These are phyloP conservation scores for Isotomurus palustris DNA, from an alignment of 2,888 invertebrate genomes.

Conservation along the genomic window DNA sequence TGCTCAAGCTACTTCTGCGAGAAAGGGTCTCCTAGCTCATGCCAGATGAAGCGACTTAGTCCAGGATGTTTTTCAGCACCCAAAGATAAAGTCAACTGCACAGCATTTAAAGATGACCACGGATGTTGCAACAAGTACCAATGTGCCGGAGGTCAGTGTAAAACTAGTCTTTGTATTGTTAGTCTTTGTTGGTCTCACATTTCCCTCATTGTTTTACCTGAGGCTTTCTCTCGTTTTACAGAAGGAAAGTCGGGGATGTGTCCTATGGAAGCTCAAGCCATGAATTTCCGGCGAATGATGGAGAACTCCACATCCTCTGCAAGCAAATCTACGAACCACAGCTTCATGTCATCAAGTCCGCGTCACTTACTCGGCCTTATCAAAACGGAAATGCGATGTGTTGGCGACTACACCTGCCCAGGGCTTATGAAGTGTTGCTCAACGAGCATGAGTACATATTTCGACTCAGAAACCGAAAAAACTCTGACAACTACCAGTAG, in stretches of 20 bases:
- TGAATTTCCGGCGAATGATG: conserved; percentile 23
- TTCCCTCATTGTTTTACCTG: neutral
- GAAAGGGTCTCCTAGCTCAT: neutral
- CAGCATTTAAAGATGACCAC: conserved; percentile 31
- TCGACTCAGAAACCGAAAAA: neutral
- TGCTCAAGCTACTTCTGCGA: conserved; percentile 35
- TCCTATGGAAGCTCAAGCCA: conserved; percentile 24
- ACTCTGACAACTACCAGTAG: neutral
- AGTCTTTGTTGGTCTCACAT: neutral
- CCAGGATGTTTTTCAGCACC: conserved; percentile 32
- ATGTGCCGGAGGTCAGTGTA: conserved; percentile 28
- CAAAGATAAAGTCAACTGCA: conserved; percentile 31
- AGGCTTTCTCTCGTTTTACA: neutral
- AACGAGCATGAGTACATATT: conserved; percentile 6
- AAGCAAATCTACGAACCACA: neutral
- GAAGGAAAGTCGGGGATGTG: conserved; percentile 31
- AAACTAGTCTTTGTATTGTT: neutral
- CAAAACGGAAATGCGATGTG: conserved; percentile 24
- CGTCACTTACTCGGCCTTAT: neutral
- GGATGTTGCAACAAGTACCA: conserved; percentile 41
- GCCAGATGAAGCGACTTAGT: conserved; percentile 29
- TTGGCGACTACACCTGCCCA: conserved; percentile 33
- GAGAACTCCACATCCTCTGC: conserved; percentile 12
- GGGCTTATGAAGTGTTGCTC: conserved; percentile 36
- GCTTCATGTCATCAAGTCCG: neutral